Evolutionary conservation across 2,888 invertebrate species (phyloP).

Genomic region (Myopa tessellatipennis): DNA sequence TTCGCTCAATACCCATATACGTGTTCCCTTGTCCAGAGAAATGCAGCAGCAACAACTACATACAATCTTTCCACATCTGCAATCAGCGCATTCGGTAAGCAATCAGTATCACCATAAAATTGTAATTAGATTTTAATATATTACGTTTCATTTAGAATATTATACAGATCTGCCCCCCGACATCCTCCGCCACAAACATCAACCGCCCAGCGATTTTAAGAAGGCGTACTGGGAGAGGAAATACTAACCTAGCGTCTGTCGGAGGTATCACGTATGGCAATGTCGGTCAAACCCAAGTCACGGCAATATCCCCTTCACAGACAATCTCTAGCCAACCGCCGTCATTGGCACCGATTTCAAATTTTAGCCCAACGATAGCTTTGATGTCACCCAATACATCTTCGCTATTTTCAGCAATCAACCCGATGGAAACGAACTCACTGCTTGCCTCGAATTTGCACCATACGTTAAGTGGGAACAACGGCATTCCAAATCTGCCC

Average conservation of each 20-base stretch:
- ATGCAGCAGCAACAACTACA: conserved; percentile 52
- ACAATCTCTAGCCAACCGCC: conserved; percentile 61
- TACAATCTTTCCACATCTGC: conserved; percentile 60
- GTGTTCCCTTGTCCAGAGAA: conserved; percentile 54
- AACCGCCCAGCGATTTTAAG: conserved; percentile 65
- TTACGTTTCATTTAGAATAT: conserved; percentile 57
- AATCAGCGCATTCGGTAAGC: conserved; percentile 65
- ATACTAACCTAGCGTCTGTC: conserved; percentile 51
- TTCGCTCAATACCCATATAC: conserved; percentile 62
- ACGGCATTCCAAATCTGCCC: conserved; percentile 50
- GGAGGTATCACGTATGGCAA: conserved; percentile 64
- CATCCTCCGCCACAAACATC: conserved; percentile 54
- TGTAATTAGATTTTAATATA: conserved; percentile 4
- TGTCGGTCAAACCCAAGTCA: conserved; percentile 68
- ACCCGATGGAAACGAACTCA: conserved; percentile 58
- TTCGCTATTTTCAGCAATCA: conserved; percentile 59
- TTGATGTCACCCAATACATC: conserved; percentile 52
- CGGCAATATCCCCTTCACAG: conserved; percentile 60
- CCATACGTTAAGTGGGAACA: conserved; percentile 44
- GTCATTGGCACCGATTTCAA: conserved; percentile 62
- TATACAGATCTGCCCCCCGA: conserved; percentile 65
- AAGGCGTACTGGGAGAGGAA: conserved; percentile 62
- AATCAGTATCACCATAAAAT: conserved; percentile 28
- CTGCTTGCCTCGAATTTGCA: conserved; percentile 20
- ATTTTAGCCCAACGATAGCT: conserved; percentile 55